phyloP scores from a whole-genome alignment of 2,888 invertebrate species.

The Syrphus vitripennis region DNA sequence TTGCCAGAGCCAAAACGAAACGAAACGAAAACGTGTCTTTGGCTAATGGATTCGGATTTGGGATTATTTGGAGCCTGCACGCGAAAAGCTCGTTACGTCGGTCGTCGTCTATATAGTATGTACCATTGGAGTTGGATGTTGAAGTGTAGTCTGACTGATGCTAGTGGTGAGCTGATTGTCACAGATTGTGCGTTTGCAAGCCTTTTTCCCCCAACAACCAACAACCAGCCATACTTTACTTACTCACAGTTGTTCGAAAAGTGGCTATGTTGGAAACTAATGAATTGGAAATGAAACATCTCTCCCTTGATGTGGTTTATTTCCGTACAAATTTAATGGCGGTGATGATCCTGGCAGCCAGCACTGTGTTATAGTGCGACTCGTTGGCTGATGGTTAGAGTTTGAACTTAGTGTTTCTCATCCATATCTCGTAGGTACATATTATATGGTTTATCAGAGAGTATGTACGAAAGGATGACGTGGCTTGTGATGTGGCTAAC shows the following conservation, averaged over 20 bases:
- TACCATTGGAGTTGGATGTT: background rate
- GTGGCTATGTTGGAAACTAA: conserved; percentile 36
- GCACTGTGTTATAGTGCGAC: conserved; percentile 29
- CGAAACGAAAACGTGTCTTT: conserved; percentile 40
- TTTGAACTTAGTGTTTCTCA: background rate
- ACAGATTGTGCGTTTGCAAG: conserved; percentile 47
- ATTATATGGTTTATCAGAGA: background rate
- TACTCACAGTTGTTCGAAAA: background rate
- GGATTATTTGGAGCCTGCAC: conserved; percentile 38
- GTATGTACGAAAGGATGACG: background rate
- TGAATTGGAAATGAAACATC: conserved; percentile 66
- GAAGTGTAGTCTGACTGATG: conserved; percentile 9
- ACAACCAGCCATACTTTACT: background rate
- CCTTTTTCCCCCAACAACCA: background rate
- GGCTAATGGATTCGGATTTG: conserved; percentile 54
- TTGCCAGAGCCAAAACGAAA: conserved; percentile 3
- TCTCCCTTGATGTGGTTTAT: conserved; percentile 46
- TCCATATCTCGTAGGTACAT: background rate
- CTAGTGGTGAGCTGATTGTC: conserved; percentile 43
- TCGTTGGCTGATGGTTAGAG: background rate
- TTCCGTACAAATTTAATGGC: conserved; percentile 46
- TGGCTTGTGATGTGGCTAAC: conserved; percentile 54
- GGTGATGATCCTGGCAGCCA: conserved; percentile 20
- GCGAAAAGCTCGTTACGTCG: conserved; percentile 21
- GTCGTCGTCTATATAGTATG: too few species aligned